Evolutionary conservation across 1,140 invertebrate species (phyloP), one percentile per base, ranked within the genome.

Genomic region (Rhynchophorus ferrugineus): DNA sequence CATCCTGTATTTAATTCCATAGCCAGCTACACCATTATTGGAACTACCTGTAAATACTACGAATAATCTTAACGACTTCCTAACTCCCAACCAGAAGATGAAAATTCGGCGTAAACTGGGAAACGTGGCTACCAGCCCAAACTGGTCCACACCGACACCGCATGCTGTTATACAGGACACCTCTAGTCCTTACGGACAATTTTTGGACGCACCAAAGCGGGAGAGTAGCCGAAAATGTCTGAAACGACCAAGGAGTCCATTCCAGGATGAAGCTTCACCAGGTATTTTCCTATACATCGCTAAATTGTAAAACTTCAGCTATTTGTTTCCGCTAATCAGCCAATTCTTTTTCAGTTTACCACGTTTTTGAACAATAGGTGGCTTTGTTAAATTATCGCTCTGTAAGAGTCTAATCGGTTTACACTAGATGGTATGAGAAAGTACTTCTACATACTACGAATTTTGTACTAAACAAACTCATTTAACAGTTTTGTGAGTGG

Each of bases 191-290:
- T 54, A 38, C 8, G 49, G 53, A 14, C 55, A 54, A 42, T 71
- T 69, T 38, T 45, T 61, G 21, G 67, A 73, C 53, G 48, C 58
- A 1, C 59, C 46, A 43, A 17, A 6, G 9, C 16, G 38, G 9
- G 29, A 18, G 1, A 19, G 19, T 8, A 29, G 49, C 42, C 17
- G 49, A 11, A 65, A 64, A 52, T 55, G 64, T 35, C 59, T 69
- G 22, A 75, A 77, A 66, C 67, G 75, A 55, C 58, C 70, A 47
- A 64, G 70, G 55, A 70, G 67, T 51, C 70, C 67, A 16, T 65
- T 69, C n/a, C 57, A 60, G 8, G 71, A 74, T 22, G 54, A 66
- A 42, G 65, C 56, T 50, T 73, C 73, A 16, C 73, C 73, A 59
- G 69, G 75, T 75, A 67, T 69, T 66, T 29, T 49, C 41, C 18